These are phyloP conservation scores for Deilephila porcellus DNA, from an alignment of 2,888 invertebrate species.

Conservation along the genomic window DNA sequence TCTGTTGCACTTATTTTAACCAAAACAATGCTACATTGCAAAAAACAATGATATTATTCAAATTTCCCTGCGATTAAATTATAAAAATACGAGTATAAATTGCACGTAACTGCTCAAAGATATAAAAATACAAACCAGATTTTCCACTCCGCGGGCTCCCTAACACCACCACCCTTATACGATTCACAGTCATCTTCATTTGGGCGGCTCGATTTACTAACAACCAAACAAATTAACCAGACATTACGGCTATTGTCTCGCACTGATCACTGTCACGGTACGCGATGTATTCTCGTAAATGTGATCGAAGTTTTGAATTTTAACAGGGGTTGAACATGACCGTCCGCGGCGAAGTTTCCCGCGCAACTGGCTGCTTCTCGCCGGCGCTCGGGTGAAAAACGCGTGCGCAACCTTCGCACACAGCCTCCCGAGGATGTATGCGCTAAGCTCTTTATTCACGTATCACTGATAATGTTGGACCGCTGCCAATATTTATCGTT, in stretches of 20 bases:
- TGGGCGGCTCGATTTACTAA: constrained; percentile 67
- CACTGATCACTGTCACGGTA: constrained; percentile 61
- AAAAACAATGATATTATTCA: not conserved
- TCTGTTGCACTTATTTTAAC: too few relatives aligned
- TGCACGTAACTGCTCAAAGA: not conserved
- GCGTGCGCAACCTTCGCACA: constrained; percentile 71
- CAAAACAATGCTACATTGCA: not conserved
- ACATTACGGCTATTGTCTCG: constrained; percentile 54
- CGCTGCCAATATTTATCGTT: constrained; percentile 24
- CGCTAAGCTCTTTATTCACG: constrained; percentile 26
- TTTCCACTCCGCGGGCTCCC: constrained; percentile 91
- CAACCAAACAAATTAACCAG: constrained; percentile 56
- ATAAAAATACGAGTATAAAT: not conserved
- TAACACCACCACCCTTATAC: constrained; percentile 91
- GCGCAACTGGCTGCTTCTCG: constrained; percentile 74
- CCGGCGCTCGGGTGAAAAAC: constrained; percentile 60
- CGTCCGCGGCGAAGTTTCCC: constrained; percentile 70
- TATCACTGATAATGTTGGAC: constrained; percentile 28
- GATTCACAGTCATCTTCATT: constrained; percentile 90
- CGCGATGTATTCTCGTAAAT: constrained; percentile 72
- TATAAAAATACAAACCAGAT: constrained; percentile 86
- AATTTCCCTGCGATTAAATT: not conserved
- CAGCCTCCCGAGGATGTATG: constrained; percentile 49
- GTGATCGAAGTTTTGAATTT: constrained; percentile 65
- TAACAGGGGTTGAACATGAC: constrained; percentile 56